Conservation (phyloP, 35 echinoderm and acorn worm genomes). For the Ophioderma brevispina region DNA sequence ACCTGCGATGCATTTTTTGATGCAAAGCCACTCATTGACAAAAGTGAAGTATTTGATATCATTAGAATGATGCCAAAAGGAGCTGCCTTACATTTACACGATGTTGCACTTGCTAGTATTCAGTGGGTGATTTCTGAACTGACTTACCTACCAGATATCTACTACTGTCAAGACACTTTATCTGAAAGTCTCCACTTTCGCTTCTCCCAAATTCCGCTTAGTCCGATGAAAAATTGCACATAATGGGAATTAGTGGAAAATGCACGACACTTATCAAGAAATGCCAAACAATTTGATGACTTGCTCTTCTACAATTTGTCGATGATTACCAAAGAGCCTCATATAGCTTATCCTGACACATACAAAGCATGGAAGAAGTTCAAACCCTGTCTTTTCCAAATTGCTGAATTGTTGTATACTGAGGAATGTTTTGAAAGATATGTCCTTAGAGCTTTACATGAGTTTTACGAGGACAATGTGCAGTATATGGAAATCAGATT, state of each 20-base stretch:
- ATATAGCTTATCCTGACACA: neutral
- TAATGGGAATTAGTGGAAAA: neutral
- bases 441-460: neutral
- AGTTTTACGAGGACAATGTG: neutral
- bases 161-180: neutral
- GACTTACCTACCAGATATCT: neutral
- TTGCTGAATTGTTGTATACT: neutral
- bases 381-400: neutral
- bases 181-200: neutral
- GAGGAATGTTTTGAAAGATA: neutral
- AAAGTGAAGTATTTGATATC: neutral
- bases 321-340: neutral
- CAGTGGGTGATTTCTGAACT: neutral
- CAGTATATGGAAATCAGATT: neutral
- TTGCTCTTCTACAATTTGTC: neutral
- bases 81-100: neutral
- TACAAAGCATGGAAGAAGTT: neutral
- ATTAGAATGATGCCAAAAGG: neutral
- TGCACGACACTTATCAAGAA: neutral
- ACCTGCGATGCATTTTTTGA: neutral
- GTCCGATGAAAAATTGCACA: neutral
- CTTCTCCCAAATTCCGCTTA: neutral
- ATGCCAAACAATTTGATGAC: neutral
- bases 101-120: neutral
- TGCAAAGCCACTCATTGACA: no score